These are phyloP conservation scores for Bujurquina vittata DNA, from an alignment of 2,113 vertebrate genomes.

Conservation along the genomic window DNA sequence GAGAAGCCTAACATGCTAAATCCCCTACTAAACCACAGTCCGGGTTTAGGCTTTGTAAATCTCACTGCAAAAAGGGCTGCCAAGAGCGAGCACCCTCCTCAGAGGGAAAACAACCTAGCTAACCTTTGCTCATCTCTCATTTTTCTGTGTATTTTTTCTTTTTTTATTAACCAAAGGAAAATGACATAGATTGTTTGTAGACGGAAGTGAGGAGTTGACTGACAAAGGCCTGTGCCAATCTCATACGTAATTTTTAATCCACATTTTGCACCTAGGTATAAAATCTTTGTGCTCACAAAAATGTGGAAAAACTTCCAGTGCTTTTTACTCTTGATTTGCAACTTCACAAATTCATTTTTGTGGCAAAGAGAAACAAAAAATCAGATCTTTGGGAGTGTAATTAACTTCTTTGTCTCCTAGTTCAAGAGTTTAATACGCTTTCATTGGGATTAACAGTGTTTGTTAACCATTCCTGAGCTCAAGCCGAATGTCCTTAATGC, in stretches of 20 bases:
- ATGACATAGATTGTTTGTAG: conserved; percentile 37
- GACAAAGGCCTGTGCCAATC: conserved; percentile 57
- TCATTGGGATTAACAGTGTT: conserved; percentile 26
- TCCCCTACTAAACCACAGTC: conserved; percentile 39
- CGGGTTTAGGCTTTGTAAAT: conserved; percentile 56
- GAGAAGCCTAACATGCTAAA: conserved; percentile 46
- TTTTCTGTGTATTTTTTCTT: conserved; percentile 23
- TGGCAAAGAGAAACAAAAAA: conserved; percentile 22
- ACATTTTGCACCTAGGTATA: conserved; percentile 47
- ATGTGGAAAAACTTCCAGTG: conserved; percentile 12
- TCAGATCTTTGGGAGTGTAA: conserved; percentile 31
- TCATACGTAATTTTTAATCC: conserved; percentile 17
- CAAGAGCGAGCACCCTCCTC: conserved; percentile 46
- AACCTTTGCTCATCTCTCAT: conserved; percentile 39
- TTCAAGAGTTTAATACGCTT: conserved; percentile 16
- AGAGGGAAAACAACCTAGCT: conserved; percentile 23
- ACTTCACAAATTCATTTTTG: conserved; percentile 9
- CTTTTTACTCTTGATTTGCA: background rate
- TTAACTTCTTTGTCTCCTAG: conserved; percentile 14
- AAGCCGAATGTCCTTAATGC: conserved; percentile 59
- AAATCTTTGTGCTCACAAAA: conserved; percentile 26
- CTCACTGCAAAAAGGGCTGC: conserved; percentile 63
- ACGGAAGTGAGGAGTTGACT: conserved; percentile 30
- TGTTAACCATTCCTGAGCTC: conserved; percentile 64
- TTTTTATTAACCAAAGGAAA: conserved; percentile 72